Evolutionary conservation across 1,140 invertebrate species (phyloP).

Genomic region (Drosophila sp.): DNA sequence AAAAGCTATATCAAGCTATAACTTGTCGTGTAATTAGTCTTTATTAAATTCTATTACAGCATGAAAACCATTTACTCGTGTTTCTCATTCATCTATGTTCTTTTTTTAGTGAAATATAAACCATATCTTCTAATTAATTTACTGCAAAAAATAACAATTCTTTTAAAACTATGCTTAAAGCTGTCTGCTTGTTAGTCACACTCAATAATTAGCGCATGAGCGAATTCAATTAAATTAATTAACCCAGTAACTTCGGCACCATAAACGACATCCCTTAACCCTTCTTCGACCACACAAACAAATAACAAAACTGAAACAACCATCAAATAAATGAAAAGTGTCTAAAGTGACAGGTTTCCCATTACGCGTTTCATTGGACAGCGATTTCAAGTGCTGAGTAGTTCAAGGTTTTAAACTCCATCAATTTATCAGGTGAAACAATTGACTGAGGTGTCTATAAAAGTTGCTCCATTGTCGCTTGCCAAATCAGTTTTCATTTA

Average conservation of each 20-base stretch:
- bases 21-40: too few species aligned
- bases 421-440: slow-evolving; percentile 45
- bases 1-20: too few species aligned
- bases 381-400: slow-evolving; percentile 32
- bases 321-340: slow-evolving; percentile 51
- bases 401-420: slow-evolving; percentile 53
- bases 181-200: background rate
- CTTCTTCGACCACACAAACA: slow-evolving; percentile 16
- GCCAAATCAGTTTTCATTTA: slow-evolving; percentile 20
- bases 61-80: too few species aligned
- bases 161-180: too few species aligned
- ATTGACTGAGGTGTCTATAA: slow-evolving; percentile 44
- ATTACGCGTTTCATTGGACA: slow-evolving; percentile 61
- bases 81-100: too few species aligned
- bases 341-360: slow-evolving; percentile 57
- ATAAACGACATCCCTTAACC: slow-evolving; percentile 9
- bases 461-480: slow-evolving; percentile 22
- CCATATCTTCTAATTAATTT: too few species aligned
- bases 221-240: slow-evolving; percentile 71
- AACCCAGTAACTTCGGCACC: slow-evolving; percentile 13
- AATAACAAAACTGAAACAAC: slow-evolving; percentile 29
- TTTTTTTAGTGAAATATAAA: too few species aligned
- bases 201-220: slow-evolving; percentile 43
- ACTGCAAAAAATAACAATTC: too few species aligned
- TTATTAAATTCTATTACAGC: too few species aligned